Conservation (phyloP, 2,888 invertebrate species). For the Chrysodeixis includens region DNA sequence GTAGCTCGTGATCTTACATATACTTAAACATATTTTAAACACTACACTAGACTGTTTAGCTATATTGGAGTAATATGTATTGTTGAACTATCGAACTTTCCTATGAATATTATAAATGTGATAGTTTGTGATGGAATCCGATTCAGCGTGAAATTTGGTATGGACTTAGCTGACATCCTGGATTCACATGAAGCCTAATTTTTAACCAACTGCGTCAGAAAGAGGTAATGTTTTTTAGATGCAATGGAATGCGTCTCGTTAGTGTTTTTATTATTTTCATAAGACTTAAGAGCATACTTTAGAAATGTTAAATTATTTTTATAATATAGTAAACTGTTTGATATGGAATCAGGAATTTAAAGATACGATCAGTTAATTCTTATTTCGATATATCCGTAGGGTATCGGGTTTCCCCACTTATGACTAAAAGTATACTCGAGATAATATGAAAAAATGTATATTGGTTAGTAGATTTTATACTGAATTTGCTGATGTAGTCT, state of each 20-base stretch:
- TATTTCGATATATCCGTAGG: background rate
- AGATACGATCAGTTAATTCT: background rate
- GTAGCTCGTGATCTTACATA: background rate
- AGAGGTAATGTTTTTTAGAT: no score
- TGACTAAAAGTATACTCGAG: background rate
- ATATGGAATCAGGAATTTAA: background rate
- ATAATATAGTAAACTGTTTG: background rate
- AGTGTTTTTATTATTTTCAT: no score
- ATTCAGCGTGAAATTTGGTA: no score
- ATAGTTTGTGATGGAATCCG: no score
- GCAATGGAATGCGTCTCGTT: background rate
- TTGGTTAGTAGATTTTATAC: no score
- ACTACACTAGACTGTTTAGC: background rate
- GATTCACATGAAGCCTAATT: no score
- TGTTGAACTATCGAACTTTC: background rate
- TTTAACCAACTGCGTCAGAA: no score
- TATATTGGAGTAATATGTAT: background rate
- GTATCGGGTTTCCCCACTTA: background rate
- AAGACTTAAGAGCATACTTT: background rate
- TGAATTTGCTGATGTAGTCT: no score
- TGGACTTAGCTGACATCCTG: no score
- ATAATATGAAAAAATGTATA: no score
- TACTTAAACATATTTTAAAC: background rate
- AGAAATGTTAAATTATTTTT: background rate
- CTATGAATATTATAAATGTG: no score